phyloP scores from a whole-genome alignment of 2,797 vertebrate genomes.

The Thamnophis elegans region DNA sequence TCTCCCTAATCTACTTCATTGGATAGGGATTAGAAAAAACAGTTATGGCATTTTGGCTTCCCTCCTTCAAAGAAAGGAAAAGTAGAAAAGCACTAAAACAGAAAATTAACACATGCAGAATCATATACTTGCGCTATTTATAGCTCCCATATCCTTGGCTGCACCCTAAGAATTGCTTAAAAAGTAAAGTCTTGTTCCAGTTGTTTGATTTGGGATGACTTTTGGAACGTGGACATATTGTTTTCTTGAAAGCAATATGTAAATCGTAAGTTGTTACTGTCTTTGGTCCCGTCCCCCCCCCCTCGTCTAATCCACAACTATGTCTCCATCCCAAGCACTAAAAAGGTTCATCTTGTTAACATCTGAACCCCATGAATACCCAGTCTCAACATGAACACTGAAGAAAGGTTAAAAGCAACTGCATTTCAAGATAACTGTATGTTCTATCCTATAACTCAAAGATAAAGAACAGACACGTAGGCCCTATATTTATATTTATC shows the following conservation, averaged over 20 bases:
- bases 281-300: background rate
- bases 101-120: background rate
- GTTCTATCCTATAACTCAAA: background rate
- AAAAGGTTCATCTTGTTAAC: background rate
- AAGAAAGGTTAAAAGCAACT: background rate
- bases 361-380: background rate
- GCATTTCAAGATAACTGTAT: conserved; percentile 1
- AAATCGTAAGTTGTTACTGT: background rate
- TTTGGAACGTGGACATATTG: background rate
- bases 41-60: background rate
- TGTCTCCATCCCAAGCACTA: background rate
- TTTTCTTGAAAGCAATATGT: background rate
- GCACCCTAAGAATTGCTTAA: background rate
- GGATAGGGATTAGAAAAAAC: background rate
- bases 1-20: background rate
- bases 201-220: background rate
- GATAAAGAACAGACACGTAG: background rate
- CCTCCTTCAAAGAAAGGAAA: background rate
- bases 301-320: background rate
- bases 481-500: background rate
- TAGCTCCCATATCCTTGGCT: background rate
- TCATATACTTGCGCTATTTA: background rate
- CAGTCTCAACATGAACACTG: background rate
- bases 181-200: background rate
- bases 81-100: background rate